phyloP scores from a whole-genome alignment of 2,888 invertebrate genomes.

The Altica lythri region DNA sequence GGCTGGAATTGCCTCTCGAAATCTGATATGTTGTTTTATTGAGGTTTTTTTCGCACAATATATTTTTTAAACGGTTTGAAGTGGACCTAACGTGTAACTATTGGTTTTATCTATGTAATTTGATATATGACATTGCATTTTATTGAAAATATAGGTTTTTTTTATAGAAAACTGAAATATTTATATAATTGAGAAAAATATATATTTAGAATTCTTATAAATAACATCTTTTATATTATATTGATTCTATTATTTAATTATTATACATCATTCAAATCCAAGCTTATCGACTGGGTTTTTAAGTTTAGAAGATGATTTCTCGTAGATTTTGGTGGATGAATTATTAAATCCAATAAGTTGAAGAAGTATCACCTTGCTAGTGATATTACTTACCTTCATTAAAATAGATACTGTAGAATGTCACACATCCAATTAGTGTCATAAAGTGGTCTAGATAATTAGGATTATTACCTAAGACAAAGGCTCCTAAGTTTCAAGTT shows the following conservation, averaged over 20 bases:
- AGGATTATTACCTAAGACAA: constrained; percentile 15
- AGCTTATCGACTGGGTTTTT: neutral
- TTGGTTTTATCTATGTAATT: neutral
- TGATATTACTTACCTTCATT: constrained; percentile 10
- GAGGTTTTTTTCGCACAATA: neutral
- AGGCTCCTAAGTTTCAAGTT: constrained; percentile 5
- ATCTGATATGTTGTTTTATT: constrained; percentile 13
- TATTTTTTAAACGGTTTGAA: constrained; percentile 4
- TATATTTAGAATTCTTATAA: too few species aligned
- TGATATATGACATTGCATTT: neutral
- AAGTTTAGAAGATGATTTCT: neutral
- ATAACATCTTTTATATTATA: too few species aligned
- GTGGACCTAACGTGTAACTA: neutral
- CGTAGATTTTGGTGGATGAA: constrained; percentile 7
- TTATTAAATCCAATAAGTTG: constrained; percentile 13
- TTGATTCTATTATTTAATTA: too few species aligned
- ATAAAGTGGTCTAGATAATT: constrained; percentile 14
- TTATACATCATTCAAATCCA: too few species aligned
- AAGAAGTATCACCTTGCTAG: constrained; percentile 14
- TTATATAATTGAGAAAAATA: too few species aligned
- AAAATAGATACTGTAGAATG: constrained; percentile 17
- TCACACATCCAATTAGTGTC: constrained; percentile 18
- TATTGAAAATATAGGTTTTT: neutral
- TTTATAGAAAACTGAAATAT: too few species aligned
- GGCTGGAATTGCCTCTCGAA: constrained; percentile 15